phyloP scores from a whole-genome alignment of 2,888 invertebrate species.

The Phortica magna region DNA sequence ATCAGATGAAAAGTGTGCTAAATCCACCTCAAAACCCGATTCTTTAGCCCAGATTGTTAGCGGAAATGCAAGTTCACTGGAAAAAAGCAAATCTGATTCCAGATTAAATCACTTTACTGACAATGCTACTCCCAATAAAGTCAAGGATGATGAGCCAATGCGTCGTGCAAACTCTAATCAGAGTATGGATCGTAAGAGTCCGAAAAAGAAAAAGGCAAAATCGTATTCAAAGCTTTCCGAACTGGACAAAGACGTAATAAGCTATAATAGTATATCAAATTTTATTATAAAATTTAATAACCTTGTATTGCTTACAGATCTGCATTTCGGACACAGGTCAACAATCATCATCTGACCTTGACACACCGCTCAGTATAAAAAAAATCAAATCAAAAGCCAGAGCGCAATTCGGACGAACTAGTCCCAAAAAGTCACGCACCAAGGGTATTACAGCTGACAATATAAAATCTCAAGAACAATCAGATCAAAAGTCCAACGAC shows the following conservation, averaged over 20 bases:
- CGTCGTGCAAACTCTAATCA: conserved; percentile 80
- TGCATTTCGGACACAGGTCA: conserved; percentile 75
- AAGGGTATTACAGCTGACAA: conserved; percentile 66
- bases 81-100: conserved; percentile 85
- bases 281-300: neutral
- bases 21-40: conserved; percentile 40
- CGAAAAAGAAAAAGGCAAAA: conserved; percentile 80
- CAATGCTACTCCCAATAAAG: conserved; percentile 56
- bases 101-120: conserved; percentile 79
- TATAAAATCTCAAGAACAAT: conserved; percentile 50
- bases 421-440: conserved; percentile 73
- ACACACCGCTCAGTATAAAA: conserved; percentile 76
- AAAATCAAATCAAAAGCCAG: conserved; percentile 76
- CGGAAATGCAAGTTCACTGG: conserved; percentile 74
- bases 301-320: conserved; percentile 61
- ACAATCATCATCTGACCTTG: conserved; percentile 76
- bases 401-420: conserved; percentile 72
- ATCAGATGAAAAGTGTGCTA: conserved; percentile 49
- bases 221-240: conserved; percentile 81
- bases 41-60: conserved; percentile 48
- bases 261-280: conserved; percentile 9
- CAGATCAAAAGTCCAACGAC: conserved; percentile 44
- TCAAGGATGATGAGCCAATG: conserved; percentile 77
- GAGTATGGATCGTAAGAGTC: conserved; percentile 78
- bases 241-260: conserved; percentile 79